Conservation (phyloP, 2,888 invertebrate species). For the Pyrocoelia pectoralis region DNA sequence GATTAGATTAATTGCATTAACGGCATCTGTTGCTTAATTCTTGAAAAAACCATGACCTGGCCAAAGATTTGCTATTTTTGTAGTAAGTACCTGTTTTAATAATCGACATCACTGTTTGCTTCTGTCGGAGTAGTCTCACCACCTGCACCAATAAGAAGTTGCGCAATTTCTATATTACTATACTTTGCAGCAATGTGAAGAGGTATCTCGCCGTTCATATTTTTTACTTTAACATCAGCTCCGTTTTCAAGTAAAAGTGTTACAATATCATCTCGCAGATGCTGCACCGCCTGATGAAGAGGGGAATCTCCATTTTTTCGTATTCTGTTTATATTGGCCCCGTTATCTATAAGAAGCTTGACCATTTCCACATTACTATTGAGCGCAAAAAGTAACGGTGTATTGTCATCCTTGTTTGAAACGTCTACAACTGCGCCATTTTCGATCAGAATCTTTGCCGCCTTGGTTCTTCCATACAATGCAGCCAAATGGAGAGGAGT, state of each 20-base stretch:
- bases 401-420: not conserved
- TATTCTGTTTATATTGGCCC: not conserved
- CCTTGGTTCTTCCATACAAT: not conserved
- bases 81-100: too few relatives aligned
- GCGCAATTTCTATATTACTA: not conserved
- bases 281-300: not conserved
- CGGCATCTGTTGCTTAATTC: too few relatives aligned
- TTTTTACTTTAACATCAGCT: not conserved
- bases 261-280: not conserved
- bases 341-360: not conserved
- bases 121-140: not conserved
- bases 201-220: not conserved
- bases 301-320: not conserved
- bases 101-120: too few relatives aligned
- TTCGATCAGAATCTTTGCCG: not conserved
- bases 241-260: not conserved
- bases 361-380: not conserved
- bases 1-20: too few relatives aligned
- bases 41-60: too few relatives aligned
- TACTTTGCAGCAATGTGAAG: not conserved
- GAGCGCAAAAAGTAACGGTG: not conserved
- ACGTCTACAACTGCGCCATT: not conserved
- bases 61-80: too few relatives aligned
- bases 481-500: constrained; percentile 6
- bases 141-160: not conserved